Percentiles rank a stretch among this genome's conserved stretches.
These are phyloP conservation scores for Enteromius argenteus DNA, from an alignment of 2,797 vertebrate species.

Conservation along the genomic window DNA sequence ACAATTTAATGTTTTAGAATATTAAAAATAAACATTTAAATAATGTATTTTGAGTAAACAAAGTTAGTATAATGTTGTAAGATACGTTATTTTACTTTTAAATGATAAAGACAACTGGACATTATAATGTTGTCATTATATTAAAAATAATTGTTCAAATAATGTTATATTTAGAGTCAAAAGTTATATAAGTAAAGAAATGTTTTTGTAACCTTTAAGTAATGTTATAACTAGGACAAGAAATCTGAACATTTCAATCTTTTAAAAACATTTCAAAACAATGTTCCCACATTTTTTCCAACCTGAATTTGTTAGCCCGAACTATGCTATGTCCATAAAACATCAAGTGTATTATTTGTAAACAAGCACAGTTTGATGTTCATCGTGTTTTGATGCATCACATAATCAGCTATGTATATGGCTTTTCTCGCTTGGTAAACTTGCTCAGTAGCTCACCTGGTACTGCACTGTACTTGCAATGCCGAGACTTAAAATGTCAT, in stretches of 20 bases:
- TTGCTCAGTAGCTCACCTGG: neutral
- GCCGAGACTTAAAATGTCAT: neutral
- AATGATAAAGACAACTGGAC: neutral
- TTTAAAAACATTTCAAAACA: constrained; percentile 1
- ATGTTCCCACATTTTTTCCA: neutral
- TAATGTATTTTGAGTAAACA: neutral
- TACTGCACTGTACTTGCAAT: neutral
- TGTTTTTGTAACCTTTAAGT: neutral
- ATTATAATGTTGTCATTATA: neutral
- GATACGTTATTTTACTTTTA: neutral
- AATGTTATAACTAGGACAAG: neutral
- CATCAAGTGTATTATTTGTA: neutral
- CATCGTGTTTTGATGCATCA: neutral
- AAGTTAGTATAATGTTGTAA: neutral
- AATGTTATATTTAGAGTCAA: neutral
- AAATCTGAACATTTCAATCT: neutral
- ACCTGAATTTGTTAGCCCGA: neutral
- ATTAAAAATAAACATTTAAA: too few relatives aligned
- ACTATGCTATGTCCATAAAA: neutral
- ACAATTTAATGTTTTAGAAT: too few relatives aligned
- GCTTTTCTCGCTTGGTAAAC: neutral
- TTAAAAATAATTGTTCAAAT: neutral
- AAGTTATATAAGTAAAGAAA: neutral
- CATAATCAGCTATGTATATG: neutral
- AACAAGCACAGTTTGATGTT: neutral